Evolutionary conservation across 2,113 vertebrate species (phyloP).

Genomic region (Scomber japonicus): DNA sequence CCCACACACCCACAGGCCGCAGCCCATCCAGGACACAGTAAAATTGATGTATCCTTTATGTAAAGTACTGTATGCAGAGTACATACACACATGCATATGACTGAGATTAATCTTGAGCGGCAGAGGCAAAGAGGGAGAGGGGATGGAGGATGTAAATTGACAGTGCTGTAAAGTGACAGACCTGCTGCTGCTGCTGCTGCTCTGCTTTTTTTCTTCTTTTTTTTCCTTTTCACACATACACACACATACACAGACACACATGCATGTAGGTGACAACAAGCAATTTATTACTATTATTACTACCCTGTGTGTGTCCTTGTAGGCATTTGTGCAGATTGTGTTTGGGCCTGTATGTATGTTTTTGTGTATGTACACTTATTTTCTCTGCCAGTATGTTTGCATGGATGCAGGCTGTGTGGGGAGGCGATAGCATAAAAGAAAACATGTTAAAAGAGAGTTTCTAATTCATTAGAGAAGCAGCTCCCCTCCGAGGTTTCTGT

Average conservation of each 20-base stretch:
- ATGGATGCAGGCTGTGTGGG: constrained; percentile 2
- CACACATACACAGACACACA: constrained; percentile 47
- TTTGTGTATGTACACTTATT: neutral
- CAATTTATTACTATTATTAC: constrained; percentile 77
- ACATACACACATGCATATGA: constrained; percentile 81
- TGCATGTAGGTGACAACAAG: constrained; percentile 69
- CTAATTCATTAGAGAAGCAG: constrained; percentile 82
- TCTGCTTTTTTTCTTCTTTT: constrained; percentile 31
- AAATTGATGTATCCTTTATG: constrained; percentile 86
- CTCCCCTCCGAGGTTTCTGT: constrained; percentile 68
- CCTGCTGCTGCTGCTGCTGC: constrained; percentile 55
- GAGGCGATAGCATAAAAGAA: constrained; percentile 54
- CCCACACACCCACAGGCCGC: constrained; percentile 26
- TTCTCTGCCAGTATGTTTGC: constrained; percentile 9
- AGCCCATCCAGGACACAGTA: constrained; percentile 67
- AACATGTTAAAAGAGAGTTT: constrained; percentile 79
- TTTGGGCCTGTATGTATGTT: constrained; percentile 28
- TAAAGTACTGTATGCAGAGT: constrained; percentile 84
- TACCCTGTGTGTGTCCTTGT: constrained; percentile 14
- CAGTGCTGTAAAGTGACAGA: constrained; percentile 81
- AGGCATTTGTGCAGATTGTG: constrained; percentile 5
- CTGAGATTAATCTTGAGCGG: constrained; percentile 80
- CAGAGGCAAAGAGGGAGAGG: constrained; percentile 48
- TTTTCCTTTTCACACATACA: no score
- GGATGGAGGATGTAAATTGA: constrained; percentile 80